Base-by-base conservation (phyloP, 1,140 invertebrate species). In the Mizuhopecten yessoensis region DNA sequence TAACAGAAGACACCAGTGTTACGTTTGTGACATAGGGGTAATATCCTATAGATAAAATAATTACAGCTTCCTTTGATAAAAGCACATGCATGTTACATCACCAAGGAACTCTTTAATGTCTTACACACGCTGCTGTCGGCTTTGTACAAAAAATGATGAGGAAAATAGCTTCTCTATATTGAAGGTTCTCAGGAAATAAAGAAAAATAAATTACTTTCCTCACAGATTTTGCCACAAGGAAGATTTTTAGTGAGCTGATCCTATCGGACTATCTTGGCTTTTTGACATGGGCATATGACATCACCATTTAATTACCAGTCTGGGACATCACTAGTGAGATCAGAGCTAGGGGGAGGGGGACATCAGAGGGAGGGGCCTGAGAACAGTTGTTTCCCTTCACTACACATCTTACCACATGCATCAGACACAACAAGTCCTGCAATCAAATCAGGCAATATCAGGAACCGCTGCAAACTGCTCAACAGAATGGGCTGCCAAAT, bases 51-150 rank as follows among this genome's bases (percentile, higher is more conserved):
- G 57, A 75, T 75, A n/a, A 57, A 17, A 57, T 75, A 29, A 75
- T 75, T n/a, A 75, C 57, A n/a, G 57, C 57, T 29, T 29, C 29
- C 57, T 75, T 75, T 75, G 57, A 75, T 75, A 75, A 75, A 75
- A n/a, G 57, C 57, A 75, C 57, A 75, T 75, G 57, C 57, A 75
- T 75, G 57, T 75, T 75, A n/a, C 57, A 75, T 75, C 57, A 75
- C 57, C n/a, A 29, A 75, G 57, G 29, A n/a, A 75, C 9, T 9
- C 36, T 45, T 39, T 39, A 39, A 39, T 13, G 57, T 29, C 57
- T 75, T 75, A 75, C 57, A 75, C 17, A 17, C n/a, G n/a, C n/a
- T 29, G n/a, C 57, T 75, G 57, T 45, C 42, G 17, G 42, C 42
- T 45, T 17, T 45, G 36, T 45, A 75, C 23, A 75, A 75, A 75